A percentile compares a stretch with the other conserved stretches of the same genome.
These are phyloP conservation scores for Australoheros facetus DNA, from an alignment of 2,797 vertebrate species.

Conservation along the genomic window DNA sequence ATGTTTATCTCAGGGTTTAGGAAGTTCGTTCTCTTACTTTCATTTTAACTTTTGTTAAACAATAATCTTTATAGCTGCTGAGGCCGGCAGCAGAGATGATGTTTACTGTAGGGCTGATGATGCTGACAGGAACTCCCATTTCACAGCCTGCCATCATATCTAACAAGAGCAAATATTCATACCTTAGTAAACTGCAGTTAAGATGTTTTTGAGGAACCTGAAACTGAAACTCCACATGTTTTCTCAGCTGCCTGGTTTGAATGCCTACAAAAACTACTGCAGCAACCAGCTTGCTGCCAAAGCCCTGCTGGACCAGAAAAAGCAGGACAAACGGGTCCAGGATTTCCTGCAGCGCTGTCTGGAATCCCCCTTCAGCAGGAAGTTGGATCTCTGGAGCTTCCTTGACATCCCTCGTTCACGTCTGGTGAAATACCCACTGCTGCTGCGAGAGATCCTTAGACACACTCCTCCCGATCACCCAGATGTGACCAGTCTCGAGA, in stretches of 20 bases:
- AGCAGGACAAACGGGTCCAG: constrained; percentile 91
- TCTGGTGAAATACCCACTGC: constrained; percentile 94
- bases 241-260: constrained; percentile 88
- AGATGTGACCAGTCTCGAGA: constrained; percentile 84
- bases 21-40: neutral
- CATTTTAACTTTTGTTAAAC: neutral
- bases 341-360: constrained; percentile 96
- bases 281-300: constrained; percentile 96
- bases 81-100: neutral
- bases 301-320: constrained; percentile 94
- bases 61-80: neutral
- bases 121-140: neutral
- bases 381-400: constrained; percentile 98
- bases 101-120: neutral
- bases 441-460: constrained; percentile 91
- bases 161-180: neutral
- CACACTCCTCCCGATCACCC: constrained; percentile 92
- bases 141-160: neutral
- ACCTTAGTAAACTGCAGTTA: neutral
- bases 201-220: neutral
- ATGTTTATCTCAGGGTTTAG: neutral
- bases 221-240: neutral
- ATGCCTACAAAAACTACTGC: constrained; percentile 93
- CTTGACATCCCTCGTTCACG: constrained; percentile 94
- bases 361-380: constrained; percentile 97